A percentile compares a stretch with the other conserved stretches of the same genome.
Conservation (phyloP, 2,797 vertebrate species). For the Scarus forsteni region DNA sequence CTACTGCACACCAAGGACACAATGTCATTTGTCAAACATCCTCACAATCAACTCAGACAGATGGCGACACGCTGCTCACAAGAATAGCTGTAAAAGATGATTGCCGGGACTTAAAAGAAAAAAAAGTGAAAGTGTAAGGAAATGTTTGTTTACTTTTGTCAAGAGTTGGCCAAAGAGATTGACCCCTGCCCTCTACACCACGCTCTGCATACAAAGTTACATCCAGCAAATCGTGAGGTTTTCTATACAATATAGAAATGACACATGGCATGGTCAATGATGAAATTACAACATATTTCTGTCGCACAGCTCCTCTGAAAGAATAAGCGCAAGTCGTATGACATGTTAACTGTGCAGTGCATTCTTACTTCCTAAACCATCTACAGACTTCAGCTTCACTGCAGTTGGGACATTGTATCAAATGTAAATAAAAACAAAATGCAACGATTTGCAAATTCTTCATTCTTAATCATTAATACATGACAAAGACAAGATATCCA, state of each 20-base stretch:
- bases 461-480: too few species aligned
- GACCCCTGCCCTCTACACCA: neutral
- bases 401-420: too few species aligned
- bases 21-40: slow-evolving; percentile 55
- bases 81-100: slow-evolving; percentile 15
- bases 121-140: slow-evolving; percentile 26
- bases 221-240: neutral
- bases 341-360: too few species aligned
- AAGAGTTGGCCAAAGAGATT: neutral
- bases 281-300: too few species aligned
- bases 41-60: slow-evolving; percentile 38
- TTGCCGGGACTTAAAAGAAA: slow-evolving; percentile 13
- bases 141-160: slow-evolving; percentile 1
- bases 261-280: too few species aligned
- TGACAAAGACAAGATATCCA: too few species aligned
- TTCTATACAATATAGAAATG: too few species aligned
- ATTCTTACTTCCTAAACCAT: too few species aligned
- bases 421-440: too few species aligned
- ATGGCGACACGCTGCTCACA: slow-evolving; percentile 24
- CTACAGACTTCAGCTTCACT: too few species aligned
- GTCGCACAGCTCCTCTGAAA: neutral
- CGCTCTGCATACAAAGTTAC: neutral
- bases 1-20: slow-evolving; percentile 62
- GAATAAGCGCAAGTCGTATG: too few species aligned
- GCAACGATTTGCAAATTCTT: too few species aligned